Evolutionary conservation across 2,888 invertebrate species (phyloP).

Genomic region (Pyralis farinalis): DNA sequence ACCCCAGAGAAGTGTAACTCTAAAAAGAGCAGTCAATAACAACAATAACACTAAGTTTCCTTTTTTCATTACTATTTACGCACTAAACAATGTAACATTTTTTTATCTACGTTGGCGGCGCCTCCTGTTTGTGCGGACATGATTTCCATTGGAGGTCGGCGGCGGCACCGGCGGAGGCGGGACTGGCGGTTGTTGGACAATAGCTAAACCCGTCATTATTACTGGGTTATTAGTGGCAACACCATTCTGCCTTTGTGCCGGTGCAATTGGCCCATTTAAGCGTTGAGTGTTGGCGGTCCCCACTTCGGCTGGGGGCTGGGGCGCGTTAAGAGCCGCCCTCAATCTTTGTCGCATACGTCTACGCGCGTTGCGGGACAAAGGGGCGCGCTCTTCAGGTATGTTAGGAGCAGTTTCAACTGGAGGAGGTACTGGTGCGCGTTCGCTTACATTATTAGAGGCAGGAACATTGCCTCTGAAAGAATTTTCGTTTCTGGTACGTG

Average conservation of each 20-base stretch:
- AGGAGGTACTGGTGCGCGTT: conserved; percentile 14
- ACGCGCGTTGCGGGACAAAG: conserved; percentile 56
- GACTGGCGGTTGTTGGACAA: conserved; percentile 18
- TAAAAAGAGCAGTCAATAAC: conserved; percentile 39
- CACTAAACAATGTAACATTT: conserved; percentile 11
- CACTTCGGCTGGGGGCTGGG: conserved; percentile 21
- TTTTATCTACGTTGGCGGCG: conserved; percentile 65
- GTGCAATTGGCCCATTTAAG: conserved; percentile 10
- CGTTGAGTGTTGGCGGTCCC: conserved; percentile 19
- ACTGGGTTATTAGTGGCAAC: conserved; percentile 18
- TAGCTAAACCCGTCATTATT: conserved; percentile 18
- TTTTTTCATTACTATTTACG: conserved; percentile 16
- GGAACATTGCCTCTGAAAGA: conserved; percentile 14
- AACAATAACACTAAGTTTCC: conserved; percentile 34
- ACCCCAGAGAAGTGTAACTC: conserved; percentile 49
- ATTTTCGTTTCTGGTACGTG: conserved; percentile 39
- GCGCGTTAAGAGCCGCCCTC: conserved; percentile 44
- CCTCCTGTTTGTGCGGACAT: conserved; percentile 49
- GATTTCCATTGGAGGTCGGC: conserved; percentile 29
- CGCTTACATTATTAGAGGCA: not conserved
- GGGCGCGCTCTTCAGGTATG: conserved; percentile 15
- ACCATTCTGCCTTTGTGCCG: conserved; percentile 27
- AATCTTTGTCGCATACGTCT: conserved; percentile 57
- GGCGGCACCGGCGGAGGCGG: conserved; percentile 18
- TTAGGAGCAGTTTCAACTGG: conserved; percentile 19